Evolutionary conservation across 2,888 invertebrate species (phyloP).

Genomic region (Polylopha cassiicola): DNA sequence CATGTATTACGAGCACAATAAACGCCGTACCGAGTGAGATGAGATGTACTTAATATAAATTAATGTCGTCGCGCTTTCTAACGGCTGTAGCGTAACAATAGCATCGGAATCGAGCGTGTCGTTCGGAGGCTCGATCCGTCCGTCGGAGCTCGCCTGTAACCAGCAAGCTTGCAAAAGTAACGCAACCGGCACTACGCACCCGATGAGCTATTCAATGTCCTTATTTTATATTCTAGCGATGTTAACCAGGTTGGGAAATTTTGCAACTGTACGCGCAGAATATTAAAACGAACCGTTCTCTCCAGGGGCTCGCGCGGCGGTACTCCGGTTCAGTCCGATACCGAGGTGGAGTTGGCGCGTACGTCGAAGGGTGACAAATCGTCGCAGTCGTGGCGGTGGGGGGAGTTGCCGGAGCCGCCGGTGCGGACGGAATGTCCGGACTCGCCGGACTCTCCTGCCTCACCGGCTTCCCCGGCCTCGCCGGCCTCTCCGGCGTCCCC

Average conservation of each 20-base stretch:
- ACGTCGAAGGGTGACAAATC: slow-evolving; percentile 63
- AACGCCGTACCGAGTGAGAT: background rate
- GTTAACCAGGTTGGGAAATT: no score
- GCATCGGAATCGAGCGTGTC: slow-evolving; percentile 1
- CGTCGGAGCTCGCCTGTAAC: no score
- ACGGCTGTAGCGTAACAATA: slow-evolving; percentile 13
- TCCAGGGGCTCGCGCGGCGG: slow-evolving; percentile 81
- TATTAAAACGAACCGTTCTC: background rate
- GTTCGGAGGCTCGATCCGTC: no score
- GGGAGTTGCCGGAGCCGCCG: slow-evolving; percentile 84
- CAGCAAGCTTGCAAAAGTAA: slow-evolving; percentile 2
- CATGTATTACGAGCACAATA: no score
- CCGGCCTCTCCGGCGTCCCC: slow-evolving; percentile 47
- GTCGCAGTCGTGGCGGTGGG: slow-evolving; percentile 92
- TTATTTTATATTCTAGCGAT: no score
- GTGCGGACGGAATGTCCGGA: slow-evolving; percentile 40
- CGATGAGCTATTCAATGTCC: no score
- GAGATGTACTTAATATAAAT: slow-evolving; percentile 5
- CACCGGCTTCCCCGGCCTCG: slow-evolving; percentile 35
- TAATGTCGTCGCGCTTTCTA: slow-evolving; percentile 18
- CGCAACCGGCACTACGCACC: no score
- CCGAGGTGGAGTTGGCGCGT: slow-evolving; percentile 89
- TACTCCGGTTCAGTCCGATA: slow-evolving; percentile 95
- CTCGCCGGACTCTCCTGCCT: slow-evolving; percentile 26
- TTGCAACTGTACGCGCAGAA: no score